These are phyloP conservation scores for Parnassius smintheus DNA, from an alignment of 2,888 invertebrate species.

Conservation along the genomic window DNA sequence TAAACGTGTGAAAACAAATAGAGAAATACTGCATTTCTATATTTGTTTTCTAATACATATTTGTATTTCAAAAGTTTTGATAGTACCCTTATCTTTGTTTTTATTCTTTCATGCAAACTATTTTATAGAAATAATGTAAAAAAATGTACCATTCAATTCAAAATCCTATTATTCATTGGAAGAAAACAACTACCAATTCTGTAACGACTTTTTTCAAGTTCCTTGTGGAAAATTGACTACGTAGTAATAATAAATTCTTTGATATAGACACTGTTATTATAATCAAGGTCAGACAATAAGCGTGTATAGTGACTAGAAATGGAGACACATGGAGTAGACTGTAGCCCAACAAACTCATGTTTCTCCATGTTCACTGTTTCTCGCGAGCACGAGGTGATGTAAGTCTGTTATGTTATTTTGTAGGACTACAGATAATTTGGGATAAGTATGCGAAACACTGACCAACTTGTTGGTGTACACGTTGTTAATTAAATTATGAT, in stretches of 20 bases:
- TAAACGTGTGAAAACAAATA: no score
- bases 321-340: background rate
- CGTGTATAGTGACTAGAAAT: background rate
- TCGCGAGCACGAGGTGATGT: constrained; percentile 16
- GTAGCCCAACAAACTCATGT: constrained; percentile 3
- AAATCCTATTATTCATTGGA: no score
- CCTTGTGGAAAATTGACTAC: background rate
- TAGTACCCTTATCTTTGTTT: no score
- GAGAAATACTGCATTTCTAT: no score
- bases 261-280: constrained; percentile 16
- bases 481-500: no score
- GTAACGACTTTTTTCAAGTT: background rate
- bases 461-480: constrained; percentile 7
- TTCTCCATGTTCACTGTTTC: constrained; percentile 7
- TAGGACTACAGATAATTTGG: constrained; percentile 14
- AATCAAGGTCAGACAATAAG: constrained; percentile 15
- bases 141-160: no score
- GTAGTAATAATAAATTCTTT: background rate
- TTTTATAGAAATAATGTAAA: no score
- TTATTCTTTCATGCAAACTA: no score
- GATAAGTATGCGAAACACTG: constrained; percentile 8
- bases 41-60: no score
- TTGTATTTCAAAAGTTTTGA: no score
- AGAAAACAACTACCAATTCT: no score
- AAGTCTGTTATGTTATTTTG: constrained; percentile 9